These are phyloP conservation scores for Mormyrus lacerda DNA, from an alignment of 2,113 vertebrate genomes.

Conservation along the genomic window DNA sequence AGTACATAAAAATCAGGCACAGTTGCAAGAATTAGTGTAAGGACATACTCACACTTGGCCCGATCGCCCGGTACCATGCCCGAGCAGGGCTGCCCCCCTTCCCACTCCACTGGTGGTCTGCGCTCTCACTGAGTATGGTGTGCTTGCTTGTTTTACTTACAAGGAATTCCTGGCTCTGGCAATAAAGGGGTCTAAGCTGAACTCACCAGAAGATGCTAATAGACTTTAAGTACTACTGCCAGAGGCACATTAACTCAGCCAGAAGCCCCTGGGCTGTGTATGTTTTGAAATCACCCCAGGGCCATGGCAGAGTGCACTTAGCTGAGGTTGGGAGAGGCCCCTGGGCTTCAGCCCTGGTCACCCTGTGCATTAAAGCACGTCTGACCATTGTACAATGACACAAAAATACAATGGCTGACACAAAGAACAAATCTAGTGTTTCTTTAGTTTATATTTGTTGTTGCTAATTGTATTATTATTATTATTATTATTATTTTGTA, in stretches of 20 bases:
- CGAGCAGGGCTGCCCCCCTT: background rate
- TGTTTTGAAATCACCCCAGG: background rate
- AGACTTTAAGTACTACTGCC: background rate
- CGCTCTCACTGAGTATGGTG: background rate
- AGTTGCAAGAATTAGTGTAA: background rate
- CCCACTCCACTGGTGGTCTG: background rate
- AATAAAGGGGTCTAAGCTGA: background rate
- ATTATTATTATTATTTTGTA: too few relatives aligned
- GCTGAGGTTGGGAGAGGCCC: background rate
- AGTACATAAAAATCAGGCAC: background rate
- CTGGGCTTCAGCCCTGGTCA: background rate
- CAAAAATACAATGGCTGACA: background rate
- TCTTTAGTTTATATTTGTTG: background rate
- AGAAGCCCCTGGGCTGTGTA: background rate
- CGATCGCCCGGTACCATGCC: background rate
- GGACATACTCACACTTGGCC: background rate
- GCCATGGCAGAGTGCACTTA: background rate
- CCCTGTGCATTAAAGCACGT: background rate
- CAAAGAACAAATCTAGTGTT: background rate
- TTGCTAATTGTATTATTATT: background rate
- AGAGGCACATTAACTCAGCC: background rate
- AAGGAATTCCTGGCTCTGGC: background rate
- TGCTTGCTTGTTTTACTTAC: background rate
- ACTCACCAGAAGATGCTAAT: background rate
- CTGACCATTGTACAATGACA: background rate